Conservation (phyloP, 2,113 vertebrate genomes). For the Gobio gobio region DNA sequence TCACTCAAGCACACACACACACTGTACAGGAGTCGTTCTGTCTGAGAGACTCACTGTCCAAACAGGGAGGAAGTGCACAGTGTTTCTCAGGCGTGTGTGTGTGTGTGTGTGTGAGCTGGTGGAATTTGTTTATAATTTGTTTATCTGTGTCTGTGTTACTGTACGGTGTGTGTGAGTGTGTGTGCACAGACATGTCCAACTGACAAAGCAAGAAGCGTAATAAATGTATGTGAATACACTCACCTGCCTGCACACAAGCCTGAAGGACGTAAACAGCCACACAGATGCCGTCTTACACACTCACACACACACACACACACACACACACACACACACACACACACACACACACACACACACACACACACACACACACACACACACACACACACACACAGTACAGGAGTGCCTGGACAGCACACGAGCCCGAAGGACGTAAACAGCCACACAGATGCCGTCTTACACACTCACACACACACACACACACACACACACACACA, state of each 20-base stretch:
- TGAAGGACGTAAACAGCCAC: not conserved
- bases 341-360: no score
- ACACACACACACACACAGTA: no score
- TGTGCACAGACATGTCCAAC: not conserved
- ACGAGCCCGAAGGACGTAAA: no score
- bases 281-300: constrained; percentile 34
- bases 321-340: no score
- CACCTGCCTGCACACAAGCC: no score
- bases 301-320: no score
- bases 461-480: not conserved
- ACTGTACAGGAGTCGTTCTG: constrained; percentile 39
- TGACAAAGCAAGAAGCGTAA: not conserved
- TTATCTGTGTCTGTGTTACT: constrained; percentile 32
- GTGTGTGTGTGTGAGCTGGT: not conserved
- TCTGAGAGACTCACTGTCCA: constrained; percentile 40
- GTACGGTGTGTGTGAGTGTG: not conserved
- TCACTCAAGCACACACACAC: no score
- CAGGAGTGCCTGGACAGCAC: no score
- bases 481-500: no score
- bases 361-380: no score
- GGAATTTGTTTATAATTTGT: constrained; percentile 39
- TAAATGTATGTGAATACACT: constrained; percentile 11
- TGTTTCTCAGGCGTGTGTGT: constrained; percentile 39
- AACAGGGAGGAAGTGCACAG: constrained; percentile 43
- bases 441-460: constrained; percentile 41